These are phyloP conservation scores for Drosophila elegans DNA, from an alignment of 1,140 invertebrate species.

Conservation along the genomic window DNA sequence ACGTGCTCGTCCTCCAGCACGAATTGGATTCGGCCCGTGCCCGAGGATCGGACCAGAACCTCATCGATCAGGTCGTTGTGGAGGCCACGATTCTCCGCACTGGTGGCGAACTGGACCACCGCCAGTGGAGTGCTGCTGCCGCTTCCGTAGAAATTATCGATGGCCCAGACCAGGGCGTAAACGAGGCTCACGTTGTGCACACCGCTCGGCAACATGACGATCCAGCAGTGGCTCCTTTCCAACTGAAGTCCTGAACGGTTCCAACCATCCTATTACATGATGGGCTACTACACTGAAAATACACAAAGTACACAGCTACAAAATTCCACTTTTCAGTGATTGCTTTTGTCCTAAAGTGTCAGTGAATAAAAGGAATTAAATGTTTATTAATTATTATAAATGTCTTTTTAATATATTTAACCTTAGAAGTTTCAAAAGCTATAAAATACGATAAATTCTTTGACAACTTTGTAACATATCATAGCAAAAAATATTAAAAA, in stretches of 20 bases:
- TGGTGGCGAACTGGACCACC: slow-evolving; percentile 62
- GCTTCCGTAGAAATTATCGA: slow-evolving; percentile 60
- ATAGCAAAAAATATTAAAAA: no score
- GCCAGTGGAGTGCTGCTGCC: slow-evolving; percentile 47
- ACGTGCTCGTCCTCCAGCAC: slow-evolving; percentile 49
- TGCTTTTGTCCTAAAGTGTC: no score
- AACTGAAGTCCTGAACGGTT: slow-evolving; percentile 3
- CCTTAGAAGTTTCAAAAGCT: no score
- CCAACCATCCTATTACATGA: background rate
- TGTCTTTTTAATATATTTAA: no score
- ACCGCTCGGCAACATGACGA: slow-evolving; percentile 19
- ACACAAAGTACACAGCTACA: no score
- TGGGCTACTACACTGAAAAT: background rate
- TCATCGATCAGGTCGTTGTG: slow-evolving; percentile 73
- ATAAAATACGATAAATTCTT: no score
- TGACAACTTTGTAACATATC: no score
- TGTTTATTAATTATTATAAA: no score
- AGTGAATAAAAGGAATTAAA: no score
- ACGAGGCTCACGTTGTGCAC: slow-evolving; percentile 61
- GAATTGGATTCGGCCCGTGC: slow-evolving; percentile 41
- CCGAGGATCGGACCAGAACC: slow-evolving; percentile 19
- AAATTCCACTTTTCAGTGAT: no score
- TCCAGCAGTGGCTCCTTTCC: background rate
- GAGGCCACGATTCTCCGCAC: slow-evolving; percentile 14
- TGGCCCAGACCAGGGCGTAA: slow-evolving; percentile 73